A percentile compares a stretch with the other conserved stretches of the same genome.
Conservation (phyloP, 2,113 vertebrate species). For the Mesitornis unicolor region DNA sequence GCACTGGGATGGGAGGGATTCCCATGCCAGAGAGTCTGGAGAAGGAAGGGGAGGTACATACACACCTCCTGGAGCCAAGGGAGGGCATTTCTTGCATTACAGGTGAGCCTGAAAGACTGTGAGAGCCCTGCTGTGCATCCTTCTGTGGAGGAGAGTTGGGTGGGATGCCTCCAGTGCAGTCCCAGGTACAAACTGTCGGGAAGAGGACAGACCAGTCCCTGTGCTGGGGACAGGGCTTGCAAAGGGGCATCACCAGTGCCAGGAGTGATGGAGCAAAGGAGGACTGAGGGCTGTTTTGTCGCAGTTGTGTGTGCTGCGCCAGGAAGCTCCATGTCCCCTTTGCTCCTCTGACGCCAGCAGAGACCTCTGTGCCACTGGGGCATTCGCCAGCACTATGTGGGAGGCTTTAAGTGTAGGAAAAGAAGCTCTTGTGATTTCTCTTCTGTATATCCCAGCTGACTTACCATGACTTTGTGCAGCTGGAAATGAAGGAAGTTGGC, state of each 20-base stretch:
- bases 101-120: not conserved
- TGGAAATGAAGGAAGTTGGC: not conserved
- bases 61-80: not conserved
- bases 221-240: not conserved
- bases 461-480: not conserved
- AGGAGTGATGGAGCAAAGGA: not conserved
- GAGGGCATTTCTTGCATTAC: not conserved
- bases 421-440: not conserved
- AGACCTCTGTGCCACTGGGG: not conserved
- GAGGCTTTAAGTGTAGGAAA: not conserved
- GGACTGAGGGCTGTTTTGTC: not conserved
- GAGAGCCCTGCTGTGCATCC: not conserved
- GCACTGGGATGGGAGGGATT: not conserved
- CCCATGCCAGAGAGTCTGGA: not conserved
- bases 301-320: not conserved
- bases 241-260: rapidly evolving
- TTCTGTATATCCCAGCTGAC: rapidly evolving
- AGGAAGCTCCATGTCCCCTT: rapidly evolving
- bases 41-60: not conserved
- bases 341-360: not conserved
- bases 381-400: not conserved
- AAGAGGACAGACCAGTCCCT: not conserved
- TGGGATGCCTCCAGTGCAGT: not conserved
- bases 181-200: not conserved
- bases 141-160: rapidly evolving